Evolutionary conservation across 2,797 vertebrate genomes (phyloP).

Genomic region (Ptychadena robeensis): DNA sequence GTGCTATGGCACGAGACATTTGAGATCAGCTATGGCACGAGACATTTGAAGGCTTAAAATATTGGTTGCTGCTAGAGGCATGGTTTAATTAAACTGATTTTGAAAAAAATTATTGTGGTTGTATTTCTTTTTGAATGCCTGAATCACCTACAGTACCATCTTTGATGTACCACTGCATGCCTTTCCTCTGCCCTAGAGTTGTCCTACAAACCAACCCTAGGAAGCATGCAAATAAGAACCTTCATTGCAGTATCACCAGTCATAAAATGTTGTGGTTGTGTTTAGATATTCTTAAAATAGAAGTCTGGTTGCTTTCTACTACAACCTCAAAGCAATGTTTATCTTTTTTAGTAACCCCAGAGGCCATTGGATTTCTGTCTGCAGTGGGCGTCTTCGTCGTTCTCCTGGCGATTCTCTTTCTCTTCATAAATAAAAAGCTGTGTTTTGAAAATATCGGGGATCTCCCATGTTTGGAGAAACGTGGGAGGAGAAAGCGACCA

Average conservation of each 20-base stretch:
- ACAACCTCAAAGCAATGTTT: constrained; percentile 46
- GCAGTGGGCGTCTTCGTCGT: constrained; percentile 82
- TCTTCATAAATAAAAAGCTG: constrained; percentile 88
- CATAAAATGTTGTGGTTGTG: no score
- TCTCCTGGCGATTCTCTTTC: constrained; percentile 81
- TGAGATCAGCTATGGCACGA: no score
- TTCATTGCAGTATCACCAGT: neutral
- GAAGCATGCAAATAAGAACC: neutral
- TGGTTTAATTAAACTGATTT: no score
- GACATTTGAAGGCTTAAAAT: no score
- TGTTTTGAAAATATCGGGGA: constrained; percentile 81
- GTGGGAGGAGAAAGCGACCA: constrained; percentile 69
- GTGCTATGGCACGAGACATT: no score
- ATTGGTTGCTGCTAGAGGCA: no score
- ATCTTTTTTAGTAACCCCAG: constrained; percentile 81
- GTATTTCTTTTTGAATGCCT: no score
- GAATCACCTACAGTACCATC: no score
- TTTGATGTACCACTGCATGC: no score
- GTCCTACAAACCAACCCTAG: no score
- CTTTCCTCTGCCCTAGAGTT: no score
- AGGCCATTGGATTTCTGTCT: constrained; percentile 82
- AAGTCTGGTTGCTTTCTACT: neutral
- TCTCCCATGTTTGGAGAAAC: constrained; percentile 77
- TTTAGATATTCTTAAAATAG: neutral
- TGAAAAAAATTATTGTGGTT: no score